Evolutionary conservation across 2,888 invertebrate genomes (phyloP), one percentile per base, ranked within the genome.

Genomic region (Spodoptera picta): DNA sequence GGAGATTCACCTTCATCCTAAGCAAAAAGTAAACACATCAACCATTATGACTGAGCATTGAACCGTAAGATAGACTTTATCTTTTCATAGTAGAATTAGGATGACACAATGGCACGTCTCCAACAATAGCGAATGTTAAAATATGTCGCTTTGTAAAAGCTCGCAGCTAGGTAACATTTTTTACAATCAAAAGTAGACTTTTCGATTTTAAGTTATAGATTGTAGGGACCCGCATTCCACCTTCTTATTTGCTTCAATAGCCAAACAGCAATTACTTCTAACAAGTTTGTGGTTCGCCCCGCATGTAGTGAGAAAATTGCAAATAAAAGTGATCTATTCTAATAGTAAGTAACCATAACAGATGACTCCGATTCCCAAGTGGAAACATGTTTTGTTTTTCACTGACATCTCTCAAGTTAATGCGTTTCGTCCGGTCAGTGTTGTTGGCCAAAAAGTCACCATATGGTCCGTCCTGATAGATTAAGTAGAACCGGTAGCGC

Each of bases 21-120:
- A 87, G 90, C 90, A 92, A 93, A 93, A 93, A 90, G 90, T 87
- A 92, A 93, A 92, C 90, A 90, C 86, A 85, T 89, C 84, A 77
- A 83, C 88, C 81, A 89, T 92, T 93, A 90, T 93, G 85, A 78
- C 76, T 85, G 85, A 87, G 91, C 92, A 92, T 90, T 92, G 92
- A 93, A 93, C 92, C 92, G 80, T 88, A 86, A 81, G 84, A 85
- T 87, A 88, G 90, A 90, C 90, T 89, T 90, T 88, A 92, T 91
- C 89, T 93, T 85, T 87, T 86, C 90, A 88, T 90, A 92, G 92
- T 92, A 83, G 87, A 86, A 89, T 92, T 89, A 88, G 79, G 80
- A 56, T 73, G 81, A 87, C 89, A 93, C 92, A 94, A 94, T 88
- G 84, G 90, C 75, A 63, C 81, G 83, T 86, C 87, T 78, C 74